Percentiles rank a stretch among this genome's conserved stretches.
These are phyloP conservation scores for Aplochiton taeniatus DNA, from an alignment of 2,797 vertebrate species.

Conservation along the genomic window DNA sequence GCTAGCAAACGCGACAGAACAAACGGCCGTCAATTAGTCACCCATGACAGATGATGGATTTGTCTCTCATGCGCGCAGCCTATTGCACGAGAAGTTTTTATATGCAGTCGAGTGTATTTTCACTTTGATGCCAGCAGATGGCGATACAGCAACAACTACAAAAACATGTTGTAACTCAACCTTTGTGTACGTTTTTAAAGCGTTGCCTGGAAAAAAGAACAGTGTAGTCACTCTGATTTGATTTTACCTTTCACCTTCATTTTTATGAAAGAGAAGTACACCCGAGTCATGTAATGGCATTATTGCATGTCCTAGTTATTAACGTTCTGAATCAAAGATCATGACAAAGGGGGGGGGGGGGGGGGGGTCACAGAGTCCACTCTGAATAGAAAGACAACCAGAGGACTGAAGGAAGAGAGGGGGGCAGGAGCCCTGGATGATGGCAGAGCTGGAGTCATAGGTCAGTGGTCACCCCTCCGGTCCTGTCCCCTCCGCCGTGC, in stretches of 20 bases:
- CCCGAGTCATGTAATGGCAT: no score
- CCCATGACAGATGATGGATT: not conserved
- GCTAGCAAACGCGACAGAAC: constrained; percentile 55
- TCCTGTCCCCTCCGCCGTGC: constrained; percentile 25
- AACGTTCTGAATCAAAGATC: no score
- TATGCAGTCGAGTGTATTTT: not conserved
- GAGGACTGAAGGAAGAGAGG: not conserved
- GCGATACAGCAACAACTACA: not conserved
- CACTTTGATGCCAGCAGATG: constrained; percentile 7
- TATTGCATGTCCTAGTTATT: no score
- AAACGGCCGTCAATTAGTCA: not conserved
- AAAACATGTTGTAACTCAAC: not conserved
- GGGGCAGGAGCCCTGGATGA: not conserved
- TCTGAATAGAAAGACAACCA: not conserved
- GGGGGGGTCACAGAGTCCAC: no score
- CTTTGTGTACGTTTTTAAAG: not conserved
- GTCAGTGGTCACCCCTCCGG: not conserved
- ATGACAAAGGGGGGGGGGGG: not conserved
- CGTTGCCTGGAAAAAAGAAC: no score
- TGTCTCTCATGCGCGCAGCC: no score
- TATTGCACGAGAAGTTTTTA: no score
- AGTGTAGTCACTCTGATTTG: no score
- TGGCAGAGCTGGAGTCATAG: constrained; percentile 15
- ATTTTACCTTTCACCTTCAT: no score
- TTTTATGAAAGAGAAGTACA: no score